phyloP scores from a whole-genome alignment of 2,113 vertebrate species.

The Cyphomyrus plagiostoma region DNA sequence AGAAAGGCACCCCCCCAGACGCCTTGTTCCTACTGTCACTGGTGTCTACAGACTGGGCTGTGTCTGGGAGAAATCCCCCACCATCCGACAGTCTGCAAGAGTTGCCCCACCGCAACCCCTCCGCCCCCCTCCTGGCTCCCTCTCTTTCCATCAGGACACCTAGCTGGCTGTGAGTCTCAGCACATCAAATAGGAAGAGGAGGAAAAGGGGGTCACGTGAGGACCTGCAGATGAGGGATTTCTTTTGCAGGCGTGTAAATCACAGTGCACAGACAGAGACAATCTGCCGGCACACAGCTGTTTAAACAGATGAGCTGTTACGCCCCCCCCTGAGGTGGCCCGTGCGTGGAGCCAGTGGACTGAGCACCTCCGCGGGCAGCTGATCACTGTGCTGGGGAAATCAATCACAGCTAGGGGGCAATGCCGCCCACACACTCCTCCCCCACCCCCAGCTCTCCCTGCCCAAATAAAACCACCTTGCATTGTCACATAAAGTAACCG shows the following conservation, averaged over 20 bases:
- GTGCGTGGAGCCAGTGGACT: background rate
- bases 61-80: background rate
- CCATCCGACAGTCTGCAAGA: background rate
- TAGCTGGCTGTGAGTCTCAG: conserved; percentile 52
- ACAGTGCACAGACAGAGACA: conserved; percentile 13
- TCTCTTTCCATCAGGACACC: conserved; percentile 35
- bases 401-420: conserved; percentile 31
- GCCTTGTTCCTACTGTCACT: background rate
- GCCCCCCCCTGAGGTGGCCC: background rate
- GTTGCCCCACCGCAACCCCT: background rate
- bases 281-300: conserved; percentile 18
- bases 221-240: conserved; percentile 30
- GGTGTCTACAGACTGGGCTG: background rate
- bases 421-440: background rate
- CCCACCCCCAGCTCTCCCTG: conserved; percentile 17
- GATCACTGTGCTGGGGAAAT: conserved; percentile 24
- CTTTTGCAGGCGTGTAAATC: conserved; percentile 27
- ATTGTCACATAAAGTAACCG: conserved; percentile 22
- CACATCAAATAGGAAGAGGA: conserved; percentile 19
- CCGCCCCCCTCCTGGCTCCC: background rate
- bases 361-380: background rate
- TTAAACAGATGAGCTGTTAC: background rate
- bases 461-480: conserved; percentile 35
- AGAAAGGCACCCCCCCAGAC: background rate
- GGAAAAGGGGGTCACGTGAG: background rate